phyloP scores from a whole-genome alignment of 2,113 vertebrate species.

The Perca fluviatilis region DNA sequence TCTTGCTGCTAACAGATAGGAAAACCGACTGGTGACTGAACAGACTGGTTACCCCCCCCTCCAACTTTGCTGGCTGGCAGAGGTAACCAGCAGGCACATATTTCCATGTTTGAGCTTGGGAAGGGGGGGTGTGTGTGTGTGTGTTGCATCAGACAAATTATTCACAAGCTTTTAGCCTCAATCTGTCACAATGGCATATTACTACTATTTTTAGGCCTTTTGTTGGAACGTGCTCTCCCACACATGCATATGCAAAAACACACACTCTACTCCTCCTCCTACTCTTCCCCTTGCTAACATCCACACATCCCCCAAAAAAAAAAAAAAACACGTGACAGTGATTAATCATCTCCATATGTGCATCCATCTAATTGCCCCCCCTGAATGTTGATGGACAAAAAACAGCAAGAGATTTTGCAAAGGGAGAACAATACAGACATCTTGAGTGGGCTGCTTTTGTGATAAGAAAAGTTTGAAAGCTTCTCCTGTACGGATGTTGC shows the following conservation, averaged over 20 bases:
- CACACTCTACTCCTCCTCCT: slow-evolving; percentile 42
- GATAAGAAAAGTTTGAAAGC: slow-evolving; percentile 46
- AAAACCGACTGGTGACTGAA: slow-evolving; percentile 11
- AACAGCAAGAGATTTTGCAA: slow-evolving; percentile 29
- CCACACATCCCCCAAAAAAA: too few species aligned
- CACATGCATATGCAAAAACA: slow-evolving; percentile 63
- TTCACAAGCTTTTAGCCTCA: slow-evolving; percentile 84
- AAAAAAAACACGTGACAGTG: too few species aligned
- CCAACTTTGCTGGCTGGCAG: slow-evolving; percentile 42
- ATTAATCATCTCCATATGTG: slow-evolving; percentile 66
- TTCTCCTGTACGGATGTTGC: slow-evolving; percentile 37
- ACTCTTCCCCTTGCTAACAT: slow-evolving; percentile 43
- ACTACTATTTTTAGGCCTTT: slow-evolving; percentile 81
- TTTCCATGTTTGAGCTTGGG: slow-evolving; percentile 61
- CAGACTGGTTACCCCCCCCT: slow-evolving; percentile 46
- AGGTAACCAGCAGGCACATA: slow-evolving; percentile 60
- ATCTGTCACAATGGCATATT: slow-evolving; percentile 80
- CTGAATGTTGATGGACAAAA: slow-evolving; percentile 38
- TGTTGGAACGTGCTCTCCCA: slow-evolving; percentile 72
- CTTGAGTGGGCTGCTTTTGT: slow-evolving; percentile 45
- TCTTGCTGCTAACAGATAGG: slow-evolving; percentile 5
- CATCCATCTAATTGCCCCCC: slow-evolving; percentile 55
- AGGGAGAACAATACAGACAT: slow-evolving; percentile 48
- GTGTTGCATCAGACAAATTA: slow-evolving; percentile 80
- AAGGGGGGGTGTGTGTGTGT: slow-evolving; percentile 59